phyloP scores from a whole-genome alignment of 2,113 vertebrate genomes.

The Dolichallabes microphthalmus region DNA sequence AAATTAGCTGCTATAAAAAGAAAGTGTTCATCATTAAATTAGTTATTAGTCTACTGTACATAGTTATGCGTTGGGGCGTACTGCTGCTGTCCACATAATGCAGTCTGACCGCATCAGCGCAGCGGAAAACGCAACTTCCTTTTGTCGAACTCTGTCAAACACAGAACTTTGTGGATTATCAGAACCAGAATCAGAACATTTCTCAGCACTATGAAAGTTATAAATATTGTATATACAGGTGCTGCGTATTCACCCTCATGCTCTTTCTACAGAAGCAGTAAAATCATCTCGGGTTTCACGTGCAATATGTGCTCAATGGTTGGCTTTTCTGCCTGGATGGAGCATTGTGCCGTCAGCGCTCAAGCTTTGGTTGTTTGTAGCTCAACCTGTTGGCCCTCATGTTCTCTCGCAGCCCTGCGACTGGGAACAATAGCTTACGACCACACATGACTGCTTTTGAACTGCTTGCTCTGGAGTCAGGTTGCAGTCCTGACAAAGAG shows the following conservation, averaged over 20 bases:
- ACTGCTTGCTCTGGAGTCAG: constrained; percentile 44
- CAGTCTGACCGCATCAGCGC: not conserved
- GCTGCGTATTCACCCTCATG: not conserved
- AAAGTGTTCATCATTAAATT: too few relatives aligned
- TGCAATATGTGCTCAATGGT: not conserved
- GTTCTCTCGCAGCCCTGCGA: constrained; percentile 5
- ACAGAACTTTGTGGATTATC: constrained; percentile 15
- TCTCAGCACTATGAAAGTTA: not conserved
- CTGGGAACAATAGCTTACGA: constrained; percentile 39
- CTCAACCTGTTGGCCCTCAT: not conserved
- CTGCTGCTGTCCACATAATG: not conserved
- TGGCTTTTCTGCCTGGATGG: constrained; percentile 5
- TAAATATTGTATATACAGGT: constrained; percentile 13
- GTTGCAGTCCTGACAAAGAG: constrained; percentile 53
- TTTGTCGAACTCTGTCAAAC: constrained; percentile 50
- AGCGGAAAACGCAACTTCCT: constrained; percentile 56
- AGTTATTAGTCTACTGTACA: too few relatives aligned
- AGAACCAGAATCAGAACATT: not conserved
- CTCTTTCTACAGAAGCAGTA: not conserved
- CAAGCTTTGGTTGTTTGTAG: constrained; percentile 14
- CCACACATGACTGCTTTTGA: constrained; percentile 45
- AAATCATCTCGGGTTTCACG: not conserved
- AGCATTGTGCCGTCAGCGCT: not conserved
- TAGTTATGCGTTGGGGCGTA: not conserved
- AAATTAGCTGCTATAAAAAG: not conserved